Conservation (phyloP, 64 coral and sea anemone species). For the Montipora cactus region DNA sequence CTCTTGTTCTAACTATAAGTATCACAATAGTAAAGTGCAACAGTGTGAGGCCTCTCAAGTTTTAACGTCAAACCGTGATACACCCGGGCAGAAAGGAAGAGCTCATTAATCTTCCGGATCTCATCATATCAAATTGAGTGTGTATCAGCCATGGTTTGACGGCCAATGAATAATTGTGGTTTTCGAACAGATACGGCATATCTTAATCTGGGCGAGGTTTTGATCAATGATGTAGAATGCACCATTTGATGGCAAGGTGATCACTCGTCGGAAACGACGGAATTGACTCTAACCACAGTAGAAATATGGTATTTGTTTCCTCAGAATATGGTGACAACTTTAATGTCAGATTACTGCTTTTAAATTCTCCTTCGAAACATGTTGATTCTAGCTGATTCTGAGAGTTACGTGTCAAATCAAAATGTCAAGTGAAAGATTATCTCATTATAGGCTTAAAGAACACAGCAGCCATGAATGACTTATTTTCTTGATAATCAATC, state of each 20-base stretch:
- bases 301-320: too few species aligned
- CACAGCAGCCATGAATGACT: conserved; percentile 16
- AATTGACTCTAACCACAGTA: conserved; percentile 9
- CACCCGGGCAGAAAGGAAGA: too few species aligned
- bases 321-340: too few species aligned
- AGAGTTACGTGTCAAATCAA: neutral
- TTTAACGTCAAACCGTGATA: too few species aligned
- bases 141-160: too few species aligned
- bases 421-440: neutral
- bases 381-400: neutral
- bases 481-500: neutral
- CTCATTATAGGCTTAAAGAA: neutral
- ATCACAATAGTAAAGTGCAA: too few species aligned
- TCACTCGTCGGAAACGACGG: conserved; percentile 10
- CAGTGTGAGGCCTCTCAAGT: too few species aligned
- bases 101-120: too few species aligned
- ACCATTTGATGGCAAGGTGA: neutral
- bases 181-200: neutral
- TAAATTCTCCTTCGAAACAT: neutral
- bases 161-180: neutral
- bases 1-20: too few species aligned
- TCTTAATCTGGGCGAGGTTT: neutral
- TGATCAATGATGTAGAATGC: neutral
- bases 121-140: too few species aligned
- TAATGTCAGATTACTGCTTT: neutral